Evolutionary conservation across 2,888 invertebrate species (phyloP).

Genomic region (Drosophila acutilabella): DNA sequence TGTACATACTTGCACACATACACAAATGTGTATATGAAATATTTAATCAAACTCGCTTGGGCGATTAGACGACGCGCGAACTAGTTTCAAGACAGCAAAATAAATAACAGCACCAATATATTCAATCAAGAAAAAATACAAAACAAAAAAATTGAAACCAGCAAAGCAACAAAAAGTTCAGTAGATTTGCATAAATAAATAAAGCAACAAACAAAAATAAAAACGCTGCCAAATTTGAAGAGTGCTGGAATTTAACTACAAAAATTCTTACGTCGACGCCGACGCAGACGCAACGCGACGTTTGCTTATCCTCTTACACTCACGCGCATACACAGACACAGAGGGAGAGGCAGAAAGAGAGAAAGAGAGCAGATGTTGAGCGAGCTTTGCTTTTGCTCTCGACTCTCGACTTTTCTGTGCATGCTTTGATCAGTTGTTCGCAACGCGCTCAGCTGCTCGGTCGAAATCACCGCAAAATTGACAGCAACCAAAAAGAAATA

Average conservation of each 20-base stretch:
- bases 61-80: constrained; percentile 37
- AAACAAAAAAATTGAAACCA: neutral
- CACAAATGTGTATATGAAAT: constrained; percentile 18
- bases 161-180: constrained; percentile 24
- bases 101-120: constrained; percentile 28
- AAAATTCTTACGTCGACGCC: constrained; percentile 44
- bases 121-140: constrained; percentile 30
- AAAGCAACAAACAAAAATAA: constrained; percentile 57
- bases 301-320: constrained; percentile 10
- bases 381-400: constrained; percentile 53
- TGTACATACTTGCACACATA: neutral
- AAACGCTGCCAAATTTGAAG: constrained; percentile 54
- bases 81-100: constrained; percentile 62
- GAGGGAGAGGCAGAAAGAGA: constrained; percentile 4
- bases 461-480: constrained; percentile 71
- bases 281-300: constrained; percentile 20
- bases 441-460: constrained; percentile 75
- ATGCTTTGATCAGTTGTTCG: constrained; percentile 72
- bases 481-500: constrained; percentile 59
- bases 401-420: constrained; percentile 42
- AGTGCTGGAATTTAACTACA: constrained; percentile 72
- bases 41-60: constrained; percentile 48
- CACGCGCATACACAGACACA: constrained; percentile 8
- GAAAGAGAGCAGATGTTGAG: constrained; percentile 25
- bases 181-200: constrained; percentile 71